phyloP scores from a whole-genome alignment of 2,797 vertebrate species.

The Podarcis lilfordi region DNA sequence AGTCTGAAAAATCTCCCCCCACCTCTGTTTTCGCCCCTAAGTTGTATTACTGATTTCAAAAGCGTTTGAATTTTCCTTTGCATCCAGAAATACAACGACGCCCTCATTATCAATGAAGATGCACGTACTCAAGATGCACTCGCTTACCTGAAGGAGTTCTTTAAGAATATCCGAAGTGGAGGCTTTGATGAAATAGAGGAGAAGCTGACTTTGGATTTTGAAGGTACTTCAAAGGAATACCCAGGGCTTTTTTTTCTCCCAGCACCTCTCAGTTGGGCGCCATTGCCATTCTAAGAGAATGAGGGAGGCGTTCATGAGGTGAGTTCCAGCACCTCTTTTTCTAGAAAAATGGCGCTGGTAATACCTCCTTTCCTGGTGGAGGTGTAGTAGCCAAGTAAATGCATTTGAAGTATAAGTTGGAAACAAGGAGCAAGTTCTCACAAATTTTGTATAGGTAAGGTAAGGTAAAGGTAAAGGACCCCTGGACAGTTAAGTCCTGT shows the following conservation, averaged over 20 bases:
- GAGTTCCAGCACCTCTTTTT: too few species aligned
- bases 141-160: slow-evolving; percentile 79
- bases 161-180: slow-evolving; percentile 73
- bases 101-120: slow-evolving; percentile 82
- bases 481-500: too few species aligned
- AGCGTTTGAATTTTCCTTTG: not conserved
- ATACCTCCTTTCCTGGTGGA: too few species aligned
- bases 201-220: slow-evolving; percentile 73
- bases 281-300: too few species aligned
- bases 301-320: too few species aligned
- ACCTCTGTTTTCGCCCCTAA: too few species aligned
- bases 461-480: too few species aligned
- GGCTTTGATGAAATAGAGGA: slow-evolving; percentile 74
- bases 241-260: too few species aligned
- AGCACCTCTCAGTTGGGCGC: too few species aligned
- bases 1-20: too few species aligned
- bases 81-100: slow-evolving; percentile 82
- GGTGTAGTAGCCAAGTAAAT: not conserved
- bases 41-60: not conserved
- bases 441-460: too few species aligned
- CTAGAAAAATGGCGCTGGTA: too few species aligned
- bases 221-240: slow-evolving; percentile 70
- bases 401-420: not conserved
- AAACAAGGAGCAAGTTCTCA: not conserved
- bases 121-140: slow-evolving; percentile 79